Base-by-base conservation (phyloP, 2,797 vertebrate species). In the Enteromius unitaeniatus region DNA sequence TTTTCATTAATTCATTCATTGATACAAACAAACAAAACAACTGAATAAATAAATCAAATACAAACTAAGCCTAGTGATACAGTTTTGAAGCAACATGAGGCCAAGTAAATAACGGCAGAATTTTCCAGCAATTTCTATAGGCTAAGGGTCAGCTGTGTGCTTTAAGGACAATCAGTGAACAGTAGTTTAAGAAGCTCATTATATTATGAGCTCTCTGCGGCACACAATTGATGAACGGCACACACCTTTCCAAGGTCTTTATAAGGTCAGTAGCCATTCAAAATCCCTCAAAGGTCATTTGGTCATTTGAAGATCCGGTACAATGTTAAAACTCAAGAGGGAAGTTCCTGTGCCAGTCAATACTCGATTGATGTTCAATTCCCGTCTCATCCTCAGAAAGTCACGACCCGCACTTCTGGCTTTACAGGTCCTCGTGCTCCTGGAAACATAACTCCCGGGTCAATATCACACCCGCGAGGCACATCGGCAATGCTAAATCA, bases 311-410 rank as follows among this genome's bases (percentile, higher is more conserved):
- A 23, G 21, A 65, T 79, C 45, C 2, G 13, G 62, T n/a, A 15
- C 21, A n/a, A 37, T 7, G 3, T 23, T 51, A 37, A 74, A 74
- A 51, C 45, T 49, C 51, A 60, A 26, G 42, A 51, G 31, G 53
- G 64, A 77, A 72, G 21, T 76, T 53, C 31, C 58, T 28, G 17
- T 67, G 37, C 15, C 5, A 47, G 78, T 87, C 79, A 53, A 85
- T 85, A 68, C 14, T 21, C 11, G 42, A 87, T 77, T 70, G 79
- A 85, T 79, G 53, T 78, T 40, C 47, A 47, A 85, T 58, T 75
- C 68, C 37, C 6, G 68, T 64, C 17, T 72, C 60, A 42, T 26
- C 37, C 37, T 31, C 60, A 78, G 73, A 84, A 84, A 74, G 83
- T 82, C 83, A 85, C 34, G 55, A 69, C 67, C 60, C 17, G 62